Evolutionary conservation across 2,113 vertebrate species (phyloP).

Genomic region (Tetrao urogallus): DNA sequence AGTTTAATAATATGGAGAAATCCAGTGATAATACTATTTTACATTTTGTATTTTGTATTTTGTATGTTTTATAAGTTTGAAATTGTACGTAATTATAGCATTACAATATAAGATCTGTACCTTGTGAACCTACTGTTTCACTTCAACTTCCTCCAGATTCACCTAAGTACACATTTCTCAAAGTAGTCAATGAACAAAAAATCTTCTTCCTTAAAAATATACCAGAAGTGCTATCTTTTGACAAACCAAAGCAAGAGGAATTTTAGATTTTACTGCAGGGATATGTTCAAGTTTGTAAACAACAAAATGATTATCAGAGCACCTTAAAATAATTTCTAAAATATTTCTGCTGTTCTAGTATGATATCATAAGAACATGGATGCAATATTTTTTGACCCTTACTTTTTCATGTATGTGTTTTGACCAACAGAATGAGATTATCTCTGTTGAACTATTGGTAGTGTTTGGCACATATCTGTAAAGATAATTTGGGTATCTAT

Average conservation of each 20-base stretch:
- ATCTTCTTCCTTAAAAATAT: not conserved
- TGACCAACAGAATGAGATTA: not conserved
- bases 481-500: not conserved
- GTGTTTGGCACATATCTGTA: not conserved
- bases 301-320: rapidly evolving
- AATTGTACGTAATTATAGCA: not conserved
- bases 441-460: not conserved
- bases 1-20: not conserved
- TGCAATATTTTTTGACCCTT: not conserved
- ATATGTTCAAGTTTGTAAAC: not conserved
- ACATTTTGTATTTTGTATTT: not conserved
- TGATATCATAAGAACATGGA: not conserved
- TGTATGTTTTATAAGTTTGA: not conserved
- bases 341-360: not conserved
- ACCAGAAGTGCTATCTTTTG: not conserved
- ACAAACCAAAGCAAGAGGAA: not conserved
- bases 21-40: not conserved
- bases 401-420: not conserved
- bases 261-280: not conserved
- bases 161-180: not conserved
- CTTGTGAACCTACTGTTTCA: not conserved
- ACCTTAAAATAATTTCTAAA: not conserved
- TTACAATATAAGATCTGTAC: not conserved
- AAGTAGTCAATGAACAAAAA: not conserved
- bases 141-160: not conserved